Conservation (phyloP, 2,797 vertebrate species). For the Tragopan temminckii region DNA sequence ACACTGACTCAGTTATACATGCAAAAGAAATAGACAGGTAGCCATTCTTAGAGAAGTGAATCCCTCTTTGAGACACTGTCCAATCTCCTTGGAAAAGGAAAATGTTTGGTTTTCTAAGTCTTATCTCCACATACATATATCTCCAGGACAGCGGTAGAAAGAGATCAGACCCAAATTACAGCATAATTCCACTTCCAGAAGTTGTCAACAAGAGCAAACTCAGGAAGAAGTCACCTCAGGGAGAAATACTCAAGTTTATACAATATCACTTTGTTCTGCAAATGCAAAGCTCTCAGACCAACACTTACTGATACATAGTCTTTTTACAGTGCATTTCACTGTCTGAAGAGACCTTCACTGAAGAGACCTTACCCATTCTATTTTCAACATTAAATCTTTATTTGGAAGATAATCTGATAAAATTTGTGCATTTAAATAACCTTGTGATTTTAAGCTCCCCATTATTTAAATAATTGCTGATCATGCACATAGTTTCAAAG, state of each 20-base stretch:
- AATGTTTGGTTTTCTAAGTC: neutral
- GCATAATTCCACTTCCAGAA: neutral
- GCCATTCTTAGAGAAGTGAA: neutral
- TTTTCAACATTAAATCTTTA: neutral
- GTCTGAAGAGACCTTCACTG: neutral
- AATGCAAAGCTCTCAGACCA: neutral
- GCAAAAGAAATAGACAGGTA: neutral
- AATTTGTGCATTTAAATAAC: slow-evolving; percentile 19
- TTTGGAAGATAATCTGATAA: slow-evolving; percentile 27
- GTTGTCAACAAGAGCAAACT: neutral
- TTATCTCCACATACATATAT: neutral
- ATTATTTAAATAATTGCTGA: slow-evolving; percentile 18
- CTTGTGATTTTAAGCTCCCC: slow-evolving; percentile 13
- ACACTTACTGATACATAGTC: neutral
- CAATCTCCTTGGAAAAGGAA: neutral
- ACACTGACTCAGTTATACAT: neutral
- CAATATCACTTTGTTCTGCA: neutral
- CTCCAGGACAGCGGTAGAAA: neutral
- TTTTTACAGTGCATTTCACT: neutral
- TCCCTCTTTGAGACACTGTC: neutral
- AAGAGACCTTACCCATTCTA: neutral
- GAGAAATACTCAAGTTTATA: neutral
- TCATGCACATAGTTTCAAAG: neutral
- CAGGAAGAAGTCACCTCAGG: neutral
- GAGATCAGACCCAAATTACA: neutral